Evolutionary conservation across 2,113 vertebrate genomes (phyloP), one percentile per base, ranked within the genome.

Genomic region (Hippocampus abdominalis): DNA sequence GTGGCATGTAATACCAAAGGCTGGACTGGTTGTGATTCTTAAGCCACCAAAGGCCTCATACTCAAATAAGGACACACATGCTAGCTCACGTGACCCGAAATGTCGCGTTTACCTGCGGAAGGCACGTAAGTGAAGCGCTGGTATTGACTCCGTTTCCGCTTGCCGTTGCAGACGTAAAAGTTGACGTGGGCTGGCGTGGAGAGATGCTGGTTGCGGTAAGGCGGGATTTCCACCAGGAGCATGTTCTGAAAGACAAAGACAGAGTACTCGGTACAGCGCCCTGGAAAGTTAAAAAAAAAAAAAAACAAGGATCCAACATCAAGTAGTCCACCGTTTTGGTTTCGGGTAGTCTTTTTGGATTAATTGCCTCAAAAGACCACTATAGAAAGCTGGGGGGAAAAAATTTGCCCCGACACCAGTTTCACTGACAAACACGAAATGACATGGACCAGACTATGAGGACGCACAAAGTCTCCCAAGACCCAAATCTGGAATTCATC

Each of bases 111-210:
- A 99, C 97, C 96, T 5, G 93, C 93, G 80, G 94, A 91, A n/a
- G 97, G 95, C 66, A 98, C 94, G 86, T 95, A 99, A 85, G 94
- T 98, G 93, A 98, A 98, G 77, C 91, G 93, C 83, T 98, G 97
- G 86, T 92, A 94, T 89, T 99, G 97, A 91, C 97, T 99, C 71
- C 96, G 90, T 93, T 98, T 98, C 86, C 97, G 91, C 89, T 98
- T 99, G 77, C 97, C 97, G 0, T 98, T 99, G 94, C 97, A 98
- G 80, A 98, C 96, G 48, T 97, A 98, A 92, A 98, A 98, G 89
- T 94, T 96, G 66, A 99, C 96, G 66, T 95, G 95, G 69, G 95
- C 93, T 0, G 96, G 96, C 72, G 90, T 93, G 83, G 93, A 93
- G 75, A 98, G 94, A 72, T 94, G 94, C 81, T 95, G 96, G 86